Evolutionary conservation across 2,797 vertebrate species (phyloP), one percentile per base, ranked within the genome.

Genomic region (Gymnoscopelus braueri): DNA sequence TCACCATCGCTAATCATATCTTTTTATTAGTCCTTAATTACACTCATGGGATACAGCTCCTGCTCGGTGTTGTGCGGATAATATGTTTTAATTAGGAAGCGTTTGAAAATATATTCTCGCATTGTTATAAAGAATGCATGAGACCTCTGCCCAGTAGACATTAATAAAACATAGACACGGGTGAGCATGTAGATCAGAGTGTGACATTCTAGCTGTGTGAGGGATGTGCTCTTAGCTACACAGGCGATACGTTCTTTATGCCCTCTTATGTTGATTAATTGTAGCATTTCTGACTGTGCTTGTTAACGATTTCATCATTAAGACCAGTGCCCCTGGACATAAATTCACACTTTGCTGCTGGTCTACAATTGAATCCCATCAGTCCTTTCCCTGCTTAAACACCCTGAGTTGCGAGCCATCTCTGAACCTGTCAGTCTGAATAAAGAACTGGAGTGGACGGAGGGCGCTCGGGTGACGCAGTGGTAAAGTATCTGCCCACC

Each of bases 71-170:
- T 82, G 58, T 70, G 49, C 19, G 68, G 54, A 60, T 75, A 58
- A 67, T 56, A 6, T 62, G 59, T 85, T 81, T 44, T 80, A 87
- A 82, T 85, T 67, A 62, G 80, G 48, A 32, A 24, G 69, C 3
- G 8, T 75, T 84, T 83, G 14, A 32, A 63, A 71, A 73, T 70
- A 56, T 73, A 71, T 73, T 82, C 65, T 63, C 67, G 60, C 39
- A 44, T 26, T 29, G 10, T 61, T 65, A 83, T 88, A 75, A 89
- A 85, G 65, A 84, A 84, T 85, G 60, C 13, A 87, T 86, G 79
- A 88, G 74, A 68, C 2, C 13, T 52, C 60, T 67, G 60, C 64
- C 65, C 75, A 68, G 57, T 64, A 60, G 65, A 77, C 61, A 73
- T 80, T 54, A 80, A 84, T 79, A 72, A 87, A 79, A 74, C 72